phyloP scores from a whole-genome alignment of 2,113 vertebrate species.

The Scytalopus superciliaris region DNA sequence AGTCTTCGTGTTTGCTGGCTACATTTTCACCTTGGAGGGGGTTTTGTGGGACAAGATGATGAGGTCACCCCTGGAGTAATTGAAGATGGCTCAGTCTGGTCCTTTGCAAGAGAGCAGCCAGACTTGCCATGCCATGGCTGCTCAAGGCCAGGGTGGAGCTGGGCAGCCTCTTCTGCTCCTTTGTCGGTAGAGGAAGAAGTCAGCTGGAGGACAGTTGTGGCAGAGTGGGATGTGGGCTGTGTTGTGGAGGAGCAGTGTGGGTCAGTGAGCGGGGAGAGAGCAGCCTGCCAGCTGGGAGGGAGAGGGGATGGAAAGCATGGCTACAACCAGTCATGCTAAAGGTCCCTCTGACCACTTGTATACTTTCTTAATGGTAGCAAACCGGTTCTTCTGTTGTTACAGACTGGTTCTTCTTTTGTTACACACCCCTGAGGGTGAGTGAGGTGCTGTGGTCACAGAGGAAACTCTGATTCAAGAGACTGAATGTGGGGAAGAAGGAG shows the following conservation, averaged over 20 bases:
- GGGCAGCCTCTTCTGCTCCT: background rate
- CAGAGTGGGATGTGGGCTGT: background rate
- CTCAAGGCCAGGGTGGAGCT: background rate
- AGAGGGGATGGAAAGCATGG: background rate
- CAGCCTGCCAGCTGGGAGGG: background rate
- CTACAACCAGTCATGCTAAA: background rate
- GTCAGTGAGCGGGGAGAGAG: background rate
- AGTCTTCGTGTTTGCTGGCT: background rate
- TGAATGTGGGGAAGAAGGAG: background rate
- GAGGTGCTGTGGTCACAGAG: background rate
- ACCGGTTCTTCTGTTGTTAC: background rate
- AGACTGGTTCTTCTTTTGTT: background rate
- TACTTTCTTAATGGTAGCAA: background rate
- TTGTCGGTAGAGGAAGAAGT: background rate
- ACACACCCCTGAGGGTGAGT: fast-evolving
- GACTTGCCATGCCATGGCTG: background rate
- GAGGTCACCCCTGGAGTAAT: background rate
- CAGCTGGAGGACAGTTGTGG: background rate
- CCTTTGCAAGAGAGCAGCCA: background rate
- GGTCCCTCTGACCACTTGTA: background rate
- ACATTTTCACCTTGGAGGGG: background rate
- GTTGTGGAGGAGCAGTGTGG: fast-evolving
- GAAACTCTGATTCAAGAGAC: background rate
- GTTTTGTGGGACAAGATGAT: background rate
- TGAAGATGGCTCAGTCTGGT: background rate